A percentile compares a stretch with the other conserved stretches of the same genome.
Conservation (phyloP, 2,888 invertebrate genomes). For the Mesoligia furuncula region DNA sequence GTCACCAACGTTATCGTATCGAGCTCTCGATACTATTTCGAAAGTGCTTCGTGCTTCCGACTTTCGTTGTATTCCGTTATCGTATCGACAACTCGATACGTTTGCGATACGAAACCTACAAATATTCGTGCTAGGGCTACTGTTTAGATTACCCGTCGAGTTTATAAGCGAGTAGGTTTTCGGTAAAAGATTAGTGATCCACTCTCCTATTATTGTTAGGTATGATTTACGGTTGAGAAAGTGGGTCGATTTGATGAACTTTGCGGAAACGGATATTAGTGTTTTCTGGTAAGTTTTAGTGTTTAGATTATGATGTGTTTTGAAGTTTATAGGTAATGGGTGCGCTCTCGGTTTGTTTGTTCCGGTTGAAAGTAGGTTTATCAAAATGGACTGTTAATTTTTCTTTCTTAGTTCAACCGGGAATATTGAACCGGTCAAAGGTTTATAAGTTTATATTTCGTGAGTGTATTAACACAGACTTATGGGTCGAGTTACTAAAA, state of each 20-base stretch:
- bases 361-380: conserved; percentile 31
- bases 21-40: too few species aligned
- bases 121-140: too few species aligned
- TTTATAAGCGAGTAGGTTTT: conserved; percentile 57
- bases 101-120: too few species aligned
- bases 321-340: conserved; percentile 41
- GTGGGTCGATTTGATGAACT: conserved; percentile 61
- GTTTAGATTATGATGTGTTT: conserved; percentile 49
- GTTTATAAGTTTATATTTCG: not conserved
- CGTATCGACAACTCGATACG: too few species aligned
- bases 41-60: too few species aligned
- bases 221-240: conserved; percentile 65
- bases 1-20: too few species aligned
- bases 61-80: too few species aligned
- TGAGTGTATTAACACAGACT: not conserved
- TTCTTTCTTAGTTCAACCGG: not conserved
- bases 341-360: conserved; percentile 40
- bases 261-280: conserved; percentile 62
- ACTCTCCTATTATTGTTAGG: conserved; percentile 49
- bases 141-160: conserved; percentile 66
- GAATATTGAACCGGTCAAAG: not conserved
- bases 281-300: conserved; percentile 48
- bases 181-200: conserved; percentile 41
- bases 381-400: not conserved
- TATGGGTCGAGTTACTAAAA: not conserved